Base-by-base conservation (phyloP, 2,888 invertebrate genomes). In the Brenthis hecate region DNA sequence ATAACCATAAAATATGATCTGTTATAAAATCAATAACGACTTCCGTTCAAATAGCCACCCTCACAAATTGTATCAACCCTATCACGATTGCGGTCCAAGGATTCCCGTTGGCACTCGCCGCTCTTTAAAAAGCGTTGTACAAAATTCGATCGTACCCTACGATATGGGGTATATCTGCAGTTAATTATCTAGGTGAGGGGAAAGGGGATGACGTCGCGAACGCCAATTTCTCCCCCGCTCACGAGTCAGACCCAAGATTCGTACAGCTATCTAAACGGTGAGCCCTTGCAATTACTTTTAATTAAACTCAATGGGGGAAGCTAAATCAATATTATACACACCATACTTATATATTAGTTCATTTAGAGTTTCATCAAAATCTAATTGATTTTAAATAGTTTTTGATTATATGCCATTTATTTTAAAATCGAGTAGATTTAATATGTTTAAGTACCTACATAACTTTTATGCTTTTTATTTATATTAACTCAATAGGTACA, bases 1-100 rank as follows among this genome's bases (percentile, higher is more conserved):
- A 43, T 32, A 53, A 8, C 4, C 28, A 61, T 16, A 51, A 8
- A 55, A 19, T 19, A 28, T 28, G 13, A 55, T 28, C 13, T 55
- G 48, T 82, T 86, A 82, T 80, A 87, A 88, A 91, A 91, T 91
- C 89, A 87, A 92, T 90, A 89, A 90, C 90, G 87, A 86, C 87
- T 84, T 85, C 84, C 87, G 85, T 87, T 90, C 88, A 88, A 85
- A 85, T 84, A 85, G 80, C 83, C 85, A 84, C 91, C 90, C 91
- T 80, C 80, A 84, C 88, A 86, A 89, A 89, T 88, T 88, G 87
- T 86, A 78, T 81, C 83, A 88, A 88, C 89, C 91, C 88, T 85
- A 87, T 85, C 84, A 80, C 71, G 70, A 73, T 72, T 75, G 81
- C 80, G 81, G 82, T 81, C 80, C 84, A 82, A 75, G 77, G 78